These are phyloP conservation scores for Helicolenus hilgendorfi DNA, from an alignment of 2,797 vertebrate species.

Conservation along the genomic window DNA sequence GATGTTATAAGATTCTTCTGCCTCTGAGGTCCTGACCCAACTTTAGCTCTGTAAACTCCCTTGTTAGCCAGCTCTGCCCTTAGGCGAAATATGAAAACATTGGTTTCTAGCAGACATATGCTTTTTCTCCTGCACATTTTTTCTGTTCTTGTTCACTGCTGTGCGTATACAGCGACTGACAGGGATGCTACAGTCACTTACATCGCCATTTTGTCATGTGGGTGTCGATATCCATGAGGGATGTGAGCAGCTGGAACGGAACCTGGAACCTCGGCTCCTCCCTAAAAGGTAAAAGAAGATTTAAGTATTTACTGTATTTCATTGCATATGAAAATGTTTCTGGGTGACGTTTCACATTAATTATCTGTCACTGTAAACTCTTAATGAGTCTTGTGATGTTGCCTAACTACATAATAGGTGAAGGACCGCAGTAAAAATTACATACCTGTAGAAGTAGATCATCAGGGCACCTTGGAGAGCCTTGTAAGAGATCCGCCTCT, in stretches of 20 bases:
- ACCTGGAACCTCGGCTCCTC: slow-evolving; percentile 98
- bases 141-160: neutral
- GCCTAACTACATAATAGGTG: neutral
- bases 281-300: slow-evolving; percentile 77
- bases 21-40: slow-evolving; percentile 23
- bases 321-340: neutral
- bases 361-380: slow-evolving; percentile 4
- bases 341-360: slow-evolving; percentile 9
- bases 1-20: neutral
- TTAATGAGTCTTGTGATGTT: slow-evolving; percentile 5
- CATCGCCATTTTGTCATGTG: slow-evolving; percentile 99
- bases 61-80: slow-evolving; percentile 10
- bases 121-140: neutral
- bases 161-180: neutral
- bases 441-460: slow-evolving; percentile 98
- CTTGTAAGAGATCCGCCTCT: slow-evolving; percentile 95
- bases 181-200: slow-evolving; percentile 82
- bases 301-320: neutral
- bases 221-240: slow-evolving; percentile 96
- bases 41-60: neutral
- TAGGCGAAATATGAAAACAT: neutral
- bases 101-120: neutral
- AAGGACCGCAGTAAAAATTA: neutral
- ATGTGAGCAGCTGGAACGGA: slow-evolving; percentile 97
- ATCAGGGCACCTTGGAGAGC: slow-evolving; percentile 97